A percentile compares a stretch with the other conserved stretches of the same genome.
phyloP scores from a whole-genome alignment of 2,888 invertebrate species.

The Ernsta delagoae region DNA sequence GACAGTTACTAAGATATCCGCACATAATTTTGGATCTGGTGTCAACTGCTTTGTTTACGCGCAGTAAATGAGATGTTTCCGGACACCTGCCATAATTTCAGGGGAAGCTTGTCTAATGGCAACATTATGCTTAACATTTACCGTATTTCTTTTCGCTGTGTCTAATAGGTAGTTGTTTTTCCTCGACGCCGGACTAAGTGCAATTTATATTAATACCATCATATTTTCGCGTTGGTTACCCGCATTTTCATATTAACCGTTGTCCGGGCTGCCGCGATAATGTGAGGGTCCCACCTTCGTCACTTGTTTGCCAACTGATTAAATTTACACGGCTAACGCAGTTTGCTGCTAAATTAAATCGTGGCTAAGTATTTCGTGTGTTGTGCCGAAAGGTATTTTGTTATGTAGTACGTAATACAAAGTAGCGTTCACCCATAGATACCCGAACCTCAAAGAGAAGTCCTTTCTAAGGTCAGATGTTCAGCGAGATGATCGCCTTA shows the following conservation, averaged over 20 bases:
- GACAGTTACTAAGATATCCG: background rate
- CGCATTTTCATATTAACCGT: slow-evolving; percentile 79
- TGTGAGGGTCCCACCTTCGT: slow-evolving; percentile 74
- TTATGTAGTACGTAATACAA: too few species aligned
- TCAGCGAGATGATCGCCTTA: too few species aligned
- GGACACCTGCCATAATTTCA: slow-evolving; percentile 39
- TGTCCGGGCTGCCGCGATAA: slow-evolving; percentile 70
- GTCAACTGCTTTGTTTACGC: slow-evolving; percentile 24
- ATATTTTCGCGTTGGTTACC: slow-evolving; percentile 79
- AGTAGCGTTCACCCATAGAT: too few species aligned
- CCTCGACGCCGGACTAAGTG: slow-evolving; percentile 65
- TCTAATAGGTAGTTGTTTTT: slow-evolving; percentile 64
- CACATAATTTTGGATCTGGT: slow-evolving; percentile 9
- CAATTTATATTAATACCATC: slow-evolving; percentile 81
- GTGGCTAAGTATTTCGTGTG: slow-evolving; percentile 21
- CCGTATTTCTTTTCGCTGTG: slow-evolving; percentile 43
- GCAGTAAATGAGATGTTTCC: slow-evolving; percentile 25
- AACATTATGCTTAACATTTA: slow-evolving; percentile 47
- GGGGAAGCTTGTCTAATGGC: slow-evolving; percentile 45
- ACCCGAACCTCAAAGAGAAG: too few species aligned
- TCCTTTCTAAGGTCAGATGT: too few species aligned
- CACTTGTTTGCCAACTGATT: slow-evolving; percentile 79
- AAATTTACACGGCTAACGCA: slow-evolving; percentile 76
- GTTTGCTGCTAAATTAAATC: slow-evolving; percentile 66
- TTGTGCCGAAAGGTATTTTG: slow-evolving; percentile 6